Percentiles rank a stretch among this genome's conserved stretches.
Evolutionary conservation across 2,113 vertebrate species (phyloP).

Genomic region (Procavia capensis): DNA sequence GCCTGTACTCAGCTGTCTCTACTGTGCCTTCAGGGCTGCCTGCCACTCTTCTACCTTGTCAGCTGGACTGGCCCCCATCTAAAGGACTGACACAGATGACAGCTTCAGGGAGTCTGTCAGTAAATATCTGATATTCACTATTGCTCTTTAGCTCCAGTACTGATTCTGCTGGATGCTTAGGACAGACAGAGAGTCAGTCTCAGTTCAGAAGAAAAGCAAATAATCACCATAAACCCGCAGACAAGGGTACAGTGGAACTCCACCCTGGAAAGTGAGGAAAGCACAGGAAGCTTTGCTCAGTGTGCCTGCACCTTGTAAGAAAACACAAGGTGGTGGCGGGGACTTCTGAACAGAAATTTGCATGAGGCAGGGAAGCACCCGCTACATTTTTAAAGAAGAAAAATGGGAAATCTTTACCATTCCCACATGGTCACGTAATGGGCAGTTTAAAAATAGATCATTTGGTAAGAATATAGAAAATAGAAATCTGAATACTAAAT

Average conservation of each 20-base stretch:
- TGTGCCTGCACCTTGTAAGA: not conserved
- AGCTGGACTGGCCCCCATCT: too few species aligned
- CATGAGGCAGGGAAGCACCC: too few species aligned
- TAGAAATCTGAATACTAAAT: not conserved
- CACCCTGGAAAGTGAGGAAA: not conserved
- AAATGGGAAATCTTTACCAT: fast-evolving
- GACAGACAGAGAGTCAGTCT: not conserved
- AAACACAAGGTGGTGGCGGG: not conserved
- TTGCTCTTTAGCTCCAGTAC: not conserved
- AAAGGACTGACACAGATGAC: not conserved
- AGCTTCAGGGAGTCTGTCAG: not conserved
- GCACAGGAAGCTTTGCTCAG: not conserved
- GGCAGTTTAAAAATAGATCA: not conserved
- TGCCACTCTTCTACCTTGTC: fast-evolving
- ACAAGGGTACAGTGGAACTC: not conserved
- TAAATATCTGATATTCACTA: too few species aligned
- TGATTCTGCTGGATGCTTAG: not conserved
- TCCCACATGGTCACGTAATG: not conserved
- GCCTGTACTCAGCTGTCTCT: too few species aligned
- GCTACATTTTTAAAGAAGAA: not conserved
- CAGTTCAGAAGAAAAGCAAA: not conserved
- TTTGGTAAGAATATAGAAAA: not conserved
- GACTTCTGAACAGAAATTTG: not conserved
- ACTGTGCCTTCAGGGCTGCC: too few species aligned
- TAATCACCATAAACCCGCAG: not conserved